Percentiles rank a stretch among this genome's conserved stretches.
These are phyloP conservation scores for Hydrolagus affinis DNA, from an alignment of 2,113 vertebrate genomes.

Conservation along the genomic window DNA sequence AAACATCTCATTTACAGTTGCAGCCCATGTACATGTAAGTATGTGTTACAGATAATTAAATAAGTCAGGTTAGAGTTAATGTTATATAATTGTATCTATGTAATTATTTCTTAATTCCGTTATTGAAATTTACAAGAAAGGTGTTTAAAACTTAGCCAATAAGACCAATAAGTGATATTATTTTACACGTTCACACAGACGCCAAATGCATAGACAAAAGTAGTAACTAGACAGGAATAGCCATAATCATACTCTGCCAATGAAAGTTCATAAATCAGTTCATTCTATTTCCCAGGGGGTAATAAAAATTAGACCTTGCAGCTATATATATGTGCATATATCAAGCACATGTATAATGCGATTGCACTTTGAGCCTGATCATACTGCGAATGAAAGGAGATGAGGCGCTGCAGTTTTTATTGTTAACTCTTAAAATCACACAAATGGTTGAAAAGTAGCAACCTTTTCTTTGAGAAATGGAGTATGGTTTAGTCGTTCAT, in stretches of 20 bases:
- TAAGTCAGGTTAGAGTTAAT: too few species aligned
- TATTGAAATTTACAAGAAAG: not conserved
- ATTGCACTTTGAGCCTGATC: too few species aligned
- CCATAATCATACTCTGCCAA: not conserved
- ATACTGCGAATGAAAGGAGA: too few species aligned
- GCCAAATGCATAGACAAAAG: not conserved
- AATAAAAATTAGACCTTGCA: not conserved
- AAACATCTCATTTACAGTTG: conserved; percentile 95
- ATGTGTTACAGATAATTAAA: conserved; percentile 29
- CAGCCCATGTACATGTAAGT: conserved; percentile 99
- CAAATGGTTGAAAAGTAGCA: not conserved
- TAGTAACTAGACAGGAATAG: not conserved
- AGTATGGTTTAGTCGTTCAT: too few species aligned
- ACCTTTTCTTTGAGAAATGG: not conserved
- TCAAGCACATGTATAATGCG: not conserved
- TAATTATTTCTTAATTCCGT: not conserved
- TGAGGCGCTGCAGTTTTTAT: too few species aligned
- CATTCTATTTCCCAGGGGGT: not conserved
- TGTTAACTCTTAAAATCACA: too few species aligned
- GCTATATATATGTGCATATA: not conserved
- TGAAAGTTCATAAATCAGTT: not conserved
- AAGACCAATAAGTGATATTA: not conserved
- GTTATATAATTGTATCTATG: too few species aligned
- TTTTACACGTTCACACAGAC: too few species aligned
- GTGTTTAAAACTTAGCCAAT: not conserved